Percentiles rank a stretch among this genome's conserved stretches.
Evolutionary conservation across 2,888 invertebrate species (phyloP).

Genomic region (Petrolisthes cinctipes): DNA sequence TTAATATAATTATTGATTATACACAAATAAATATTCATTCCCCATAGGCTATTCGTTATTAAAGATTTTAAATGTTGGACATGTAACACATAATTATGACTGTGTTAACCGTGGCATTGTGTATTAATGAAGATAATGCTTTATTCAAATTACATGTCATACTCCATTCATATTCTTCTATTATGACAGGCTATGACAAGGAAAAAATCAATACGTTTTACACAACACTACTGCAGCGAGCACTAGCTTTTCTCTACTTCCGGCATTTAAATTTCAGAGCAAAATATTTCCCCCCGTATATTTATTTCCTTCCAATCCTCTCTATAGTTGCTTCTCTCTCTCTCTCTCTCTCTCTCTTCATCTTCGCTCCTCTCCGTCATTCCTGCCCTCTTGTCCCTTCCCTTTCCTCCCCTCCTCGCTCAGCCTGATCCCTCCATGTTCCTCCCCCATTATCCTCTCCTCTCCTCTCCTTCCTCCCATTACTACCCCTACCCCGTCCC

Average conservation of each 20-base stretch:
- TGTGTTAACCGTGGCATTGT: no score
- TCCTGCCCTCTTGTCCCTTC: not conserved
- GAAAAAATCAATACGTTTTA: slow-evolving; percentile 7
- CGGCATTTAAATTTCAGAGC: not conserved
- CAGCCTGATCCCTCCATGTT: slow-evolving; percentile 1
- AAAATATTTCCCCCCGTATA: slow-evolving; percentile 1
- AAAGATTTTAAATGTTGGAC: no score
- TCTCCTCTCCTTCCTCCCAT: not conserved
- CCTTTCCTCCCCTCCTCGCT: not conserved
- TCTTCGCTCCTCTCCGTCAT: not conserved
- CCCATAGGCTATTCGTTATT: no score
- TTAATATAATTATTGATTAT: no score
- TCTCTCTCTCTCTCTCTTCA: not conserved
- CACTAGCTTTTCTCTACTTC: not conserved
- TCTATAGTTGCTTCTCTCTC: not conserved
- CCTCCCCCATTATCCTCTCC: not conserved
- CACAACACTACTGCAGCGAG: not conserved
- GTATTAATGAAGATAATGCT: no score
- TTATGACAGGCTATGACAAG: no score
- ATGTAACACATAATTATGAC: no score
- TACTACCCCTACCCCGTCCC: not conserved
- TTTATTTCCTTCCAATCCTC: not conserved
- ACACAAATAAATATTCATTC: no score
- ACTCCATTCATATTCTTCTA: no score
- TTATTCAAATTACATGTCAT: no score